Evolutionary conservation across 2,888 invertebrate genomes (phyloP), one percentile per base, ranked within the genome.

Genomic region (Baronia brevicornis): DNA sequence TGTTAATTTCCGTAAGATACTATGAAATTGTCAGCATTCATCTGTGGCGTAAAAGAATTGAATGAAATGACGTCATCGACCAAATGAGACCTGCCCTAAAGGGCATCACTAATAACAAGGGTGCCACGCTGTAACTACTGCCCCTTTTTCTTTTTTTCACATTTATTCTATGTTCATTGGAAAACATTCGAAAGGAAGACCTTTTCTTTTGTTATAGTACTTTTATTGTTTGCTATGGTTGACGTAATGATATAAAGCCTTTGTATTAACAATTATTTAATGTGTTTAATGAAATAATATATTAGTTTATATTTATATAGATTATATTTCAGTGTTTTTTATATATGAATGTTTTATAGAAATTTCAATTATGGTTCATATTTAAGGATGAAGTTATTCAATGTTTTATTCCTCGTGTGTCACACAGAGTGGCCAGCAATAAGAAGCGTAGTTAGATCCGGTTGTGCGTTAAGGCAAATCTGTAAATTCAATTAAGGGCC

Each of bases 401-500:
- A 51, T 46, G 52, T 51, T 57, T 63, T 49, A 38, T 39, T 36
- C 31, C 42, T 48, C 55, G 51, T 60, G 57, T n/a, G n/a, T n/a
- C n/a, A n/a, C n/a, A n/a, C n/a, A n/a, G n/a, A n/a, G n/a, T n/a
- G n/a, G n/a, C n/a, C n/a, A n/a, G 49, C 42, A 59, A 61, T 66
- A 64, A 71, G 67, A 70, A 67, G 63, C 61, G 67, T 65, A 48
- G 63, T 51, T 46, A 54, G 64, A 55, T 51, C 51, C 56, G 54
- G 54, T 67, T 61, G 69, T 71, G 67, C 73, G 74, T 72, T 74
- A 73, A 75, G 70, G 78, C 77, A 77, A 80, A 82, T 82, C 80
- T 77, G 73, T 69, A 77, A 79, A 25, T 80, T 82, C 82, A 79
- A 82, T 80, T 82, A 82, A 80, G 70, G 77, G 71, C 66, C 64